Conservation (phyloP, 2,113 vertebrate species). For the Solenodon paradoxus region DNA sequence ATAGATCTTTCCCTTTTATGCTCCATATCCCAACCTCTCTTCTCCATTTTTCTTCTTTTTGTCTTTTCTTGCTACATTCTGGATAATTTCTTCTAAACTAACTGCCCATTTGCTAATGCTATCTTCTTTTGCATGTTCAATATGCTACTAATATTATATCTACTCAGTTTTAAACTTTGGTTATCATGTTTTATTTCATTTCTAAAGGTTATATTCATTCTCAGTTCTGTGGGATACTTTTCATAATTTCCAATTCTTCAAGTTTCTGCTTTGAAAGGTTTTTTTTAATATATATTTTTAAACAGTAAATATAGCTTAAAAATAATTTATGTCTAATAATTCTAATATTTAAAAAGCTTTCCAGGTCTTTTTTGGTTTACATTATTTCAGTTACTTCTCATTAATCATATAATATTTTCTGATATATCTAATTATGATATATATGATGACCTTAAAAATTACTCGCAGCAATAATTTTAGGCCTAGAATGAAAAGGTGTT, state of each 20-base stretch:
- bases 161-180: not conserved
- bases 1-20: not conserved
- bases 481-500: not conserved
- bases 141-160: not conserved
- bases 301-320: not conserved
- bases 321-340: not conserved
- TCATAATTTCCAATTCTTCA: not conserved
- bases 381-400: not conserved
- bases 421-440: not conserved
- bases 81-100: not conserved
- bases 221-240: not conserved
- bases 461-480: not conserved
- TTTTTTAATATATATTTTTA: not conserved
- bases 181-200: not conserved
- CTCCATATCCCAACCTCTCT: too few species aligned
- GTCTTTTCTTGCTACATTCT: not conserved
- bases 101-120: not conserved
- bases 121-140: not conserved
- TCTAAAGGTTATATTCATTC: not conserved
- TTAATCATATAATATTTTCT: not conserved
- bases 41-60: not conserved
- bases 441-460: not conserved
- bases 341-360: not conserved
- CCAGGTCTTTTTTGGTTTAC: not conserved
- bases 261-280: not conserved